Evolutionary conservation across 2,888 invertebrate genomes (phyloP).

Genomic region (Eurytoma californica): DNA sequence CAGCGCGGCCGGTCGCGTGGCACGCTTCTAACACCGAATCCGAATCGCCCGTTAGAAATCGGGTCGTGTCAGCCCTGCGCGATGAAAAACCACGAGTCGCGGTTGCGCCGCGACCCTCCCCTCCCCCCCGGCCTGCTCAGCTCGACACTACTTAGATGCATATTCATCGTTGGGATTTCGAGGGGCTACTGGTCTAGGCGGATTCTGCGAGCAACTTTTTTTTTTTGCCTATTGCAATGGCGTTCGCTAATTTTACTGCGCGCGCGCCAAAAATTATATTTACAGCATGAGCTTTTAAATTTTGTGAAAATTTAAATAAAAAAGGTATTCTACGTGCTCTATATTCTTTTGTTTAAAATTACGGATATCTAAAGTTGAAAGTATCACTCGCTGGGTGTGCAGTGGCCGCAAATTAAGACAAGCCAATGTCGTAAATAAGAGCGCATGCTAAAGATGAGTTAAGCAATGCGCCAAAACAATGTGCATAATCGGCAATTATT

Average conservation of each 20-base stretch:
- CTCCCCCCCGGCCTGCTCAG: background rate
- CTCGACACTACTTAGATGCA: background rate
- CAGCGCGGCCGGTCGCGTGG: background rate
- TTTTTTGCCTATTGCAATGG: background rate
- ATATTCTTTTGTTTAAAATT: too few relatives aligned
- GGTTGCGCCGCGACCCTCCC: background rate
- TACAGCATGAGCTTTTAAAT: too few relatives aligned
- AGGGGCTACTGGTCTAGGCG: background rate
- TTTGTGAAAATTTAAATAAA: too few relatives aligned
- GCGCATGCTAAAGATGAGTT: background rate
- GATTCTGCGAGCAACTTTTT: background rate
- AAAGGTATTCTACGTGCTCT: too few relatives aligned
- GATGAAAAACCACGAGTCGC: constrained; percentile 30
- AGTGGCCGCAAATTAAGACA: background rate
- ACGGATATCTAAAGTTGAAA: background rate
- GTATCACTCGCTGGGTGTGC: background rate
- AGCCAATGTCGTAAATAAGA: background rate
- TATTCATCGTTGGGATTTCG: too few relatives aligned
- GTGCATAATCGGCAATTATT: constrained; percentile 13
- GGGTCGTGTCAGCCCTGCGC: constrained; percentile 53
- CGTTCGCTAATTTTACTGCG: too few relatives aligned
- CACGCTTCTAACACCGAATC: constrained; percentile 23
- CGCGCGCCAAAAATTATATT: too few relatives aligned
- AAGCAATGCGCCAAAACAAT: background rate
- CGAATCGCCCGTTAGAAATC: constrained; percentile 63